Percentiles rank a stretch among this genome's conserved stretches.
Conservation (phyloP, 2,113 vertebrate species). For the Neolamprologus longior region DNA sequence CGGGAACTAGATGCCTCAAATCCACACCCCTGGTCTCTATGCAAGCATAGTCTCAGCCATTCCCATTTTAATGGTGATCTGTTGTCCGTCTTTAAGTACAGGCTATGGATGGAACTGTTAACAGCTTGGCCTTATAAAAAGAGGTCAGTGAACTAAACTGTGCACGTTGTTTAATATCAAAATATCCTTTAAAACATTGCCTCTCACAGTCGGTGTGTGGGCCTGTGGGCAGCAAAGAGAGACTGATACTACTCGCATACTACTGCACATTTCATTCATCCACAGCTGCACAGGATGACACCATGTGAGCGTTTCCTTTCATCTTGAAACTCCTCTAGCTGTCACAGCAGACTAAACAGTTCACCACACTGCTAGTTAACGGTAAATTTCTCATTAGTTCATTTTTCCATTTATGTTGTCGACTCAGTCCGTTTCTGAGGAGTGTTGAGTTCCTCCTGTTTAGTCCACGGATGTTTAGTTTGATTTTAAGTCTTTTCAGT, state of each 20-base stretch:
- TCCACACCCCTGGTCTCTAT: neutral
- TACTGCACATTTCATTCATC: neutral
- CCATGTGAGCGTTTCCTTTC: neutral
- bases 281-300: neutral
- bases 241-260: neutral
- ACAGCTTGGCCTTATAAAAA: neutral
- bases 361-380: neutral
- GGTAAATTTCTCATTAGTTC: neutral
- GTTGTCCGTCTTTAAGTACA: fast-evolving
- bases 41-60: neutral
- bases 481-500: neutral
- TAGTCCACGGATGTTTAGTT: neutral
- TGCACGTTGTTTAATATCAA: fast-evolving
- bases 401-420: neutral
- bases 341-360: neutral
- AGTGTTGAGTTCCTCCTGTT: neutral
- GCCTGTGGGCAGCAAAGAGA: neutral
- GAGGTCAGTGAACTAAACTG: neutral
- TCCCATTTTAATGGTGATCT: neutral
- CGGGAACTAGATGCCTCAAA: neutral
- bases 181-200: neutral
- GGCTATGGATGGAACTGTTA: neutral
- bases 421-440: fast-evolving
- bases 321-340: neutral
- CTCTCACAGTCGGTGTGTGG: neutral